A percentile compares a stretch with the other conserved stretches of the same genome.
Conservation (phyloP, 2,888 invertebrate species). For the Drosophila mimetica region DNA sequence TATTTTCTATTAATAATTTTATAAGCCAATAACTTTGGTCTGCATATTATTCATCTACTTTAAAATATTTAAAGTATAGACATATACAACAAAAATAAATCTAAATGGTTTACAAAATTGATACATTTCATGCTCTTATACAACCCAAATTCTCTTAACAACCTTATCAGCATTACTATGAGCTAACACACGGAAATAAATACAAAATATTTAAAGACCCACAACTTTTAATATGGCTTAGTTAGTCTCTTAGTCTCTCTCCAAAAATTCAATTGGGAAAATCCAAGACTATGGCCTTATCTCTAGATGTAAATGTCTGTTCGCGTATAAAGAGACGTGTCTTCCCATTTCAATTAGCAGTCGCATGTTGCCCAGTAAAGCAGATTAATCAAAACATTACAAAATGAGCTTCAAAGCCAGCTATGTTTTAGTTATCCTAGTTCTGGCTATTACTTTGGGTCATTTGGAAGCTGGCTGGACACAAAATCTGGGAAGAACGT, state of each 20-base stretch:
- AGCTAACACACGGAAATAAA: too few relatives aligned
- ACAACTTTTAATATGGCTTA: background rate
- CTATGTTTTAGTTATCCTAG: background rate
- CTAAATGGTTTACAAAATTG: too few relatives aligned
- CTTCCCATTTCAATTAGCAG: background rate
- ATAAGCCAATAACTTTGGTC: too few relatives aligned
- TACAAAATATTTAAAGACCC: too few relatives aligned
- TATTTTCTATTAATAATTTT: too few relatives aligned
- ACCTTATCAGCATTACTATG: background rate
- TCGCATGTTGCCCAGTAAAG: too few relatives aligned
- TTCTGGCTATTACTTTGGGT: background rate
- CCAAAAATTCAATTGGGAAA: background rate
- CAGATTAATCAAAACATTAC: background rate
- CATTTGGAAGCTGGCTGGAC: background rate
- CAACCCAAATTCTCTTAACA: background rate
- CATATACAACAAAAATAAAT: too few relatives aligned
- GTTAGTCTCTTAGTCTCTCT: background rate
- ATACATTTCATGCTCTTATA: too few relatives aligned
- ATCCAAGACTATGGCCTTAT: background rate
- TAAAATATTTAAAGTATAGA: background rate
- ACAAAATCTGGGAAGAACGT: background rate
- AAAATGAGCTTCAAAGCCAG: background rate
- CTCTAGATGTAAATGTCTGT: background rate
- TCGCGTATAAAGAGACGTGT: background rate
- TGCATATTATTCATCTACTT: too few relatives aligned